Evolutionary conservation across 2,888 invertebrate genomes (phyloP).

Genomic region (Mythimna impura): DNA sequence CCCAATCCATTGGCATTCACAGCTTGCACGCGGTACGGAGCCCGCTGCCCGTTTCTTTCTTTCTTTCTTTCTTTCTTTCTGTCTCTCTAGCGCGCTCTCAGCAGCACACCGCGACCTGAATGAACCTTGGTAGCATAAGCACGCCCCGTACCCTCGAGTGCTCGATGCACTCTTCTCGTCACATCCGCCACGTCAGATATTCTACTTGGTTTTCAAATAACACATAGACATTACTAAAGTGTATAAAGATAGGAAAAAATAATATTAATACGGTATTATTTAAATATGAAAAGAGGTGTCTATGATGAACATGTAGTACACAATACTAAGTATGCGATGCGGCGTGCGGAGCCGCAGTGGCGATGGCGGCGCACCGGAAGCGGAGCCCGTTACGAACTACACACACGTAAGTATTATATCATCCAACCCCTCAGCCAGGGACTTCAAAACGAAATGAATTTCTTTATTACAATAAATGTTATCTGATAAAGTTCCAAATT

Average conservation of each 20-base stretch:
- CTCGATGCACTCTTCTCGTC: neutral
- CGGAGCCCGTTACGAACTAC: constrained; percentile 27
- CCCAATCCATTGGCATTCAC: neutral
- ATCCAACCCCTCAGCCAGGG: neutral
- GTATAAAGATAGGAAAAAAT: neutral
- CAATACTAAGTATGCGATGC: neutral
- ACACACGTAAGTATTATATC: neutral
- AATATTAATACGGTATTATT: neutral
- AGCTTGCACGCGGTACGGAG: neutral
- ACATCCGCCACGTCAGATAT: neutral
- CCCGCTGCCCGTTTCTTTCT: too few relatives aligned
- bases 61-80: too few relatives aligned
- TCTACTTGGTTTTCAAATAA: neutral
- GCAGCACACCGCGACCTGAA: neutral
- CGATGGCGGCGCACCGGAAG: constrained; percentile 21
- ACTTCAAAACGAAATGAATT: too few relatives aligned
- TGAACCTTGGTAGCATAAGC: neutral
- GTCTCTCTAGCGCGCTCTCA: neutral
- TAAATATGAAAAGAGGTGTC: neutral
- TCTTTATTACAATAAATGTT: too few relatives aligned
- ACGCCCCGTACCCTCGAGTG: neutral
- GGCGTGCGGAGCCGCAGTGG: neutral
- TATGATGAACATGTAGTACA: neutral
- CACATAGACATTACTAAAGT: neutral
- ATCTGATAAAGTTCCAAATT: too few relatives aligned